Conservation (phyloP, 2,888 invertebrate species). For the Pyrrhia umbra region DNA sequence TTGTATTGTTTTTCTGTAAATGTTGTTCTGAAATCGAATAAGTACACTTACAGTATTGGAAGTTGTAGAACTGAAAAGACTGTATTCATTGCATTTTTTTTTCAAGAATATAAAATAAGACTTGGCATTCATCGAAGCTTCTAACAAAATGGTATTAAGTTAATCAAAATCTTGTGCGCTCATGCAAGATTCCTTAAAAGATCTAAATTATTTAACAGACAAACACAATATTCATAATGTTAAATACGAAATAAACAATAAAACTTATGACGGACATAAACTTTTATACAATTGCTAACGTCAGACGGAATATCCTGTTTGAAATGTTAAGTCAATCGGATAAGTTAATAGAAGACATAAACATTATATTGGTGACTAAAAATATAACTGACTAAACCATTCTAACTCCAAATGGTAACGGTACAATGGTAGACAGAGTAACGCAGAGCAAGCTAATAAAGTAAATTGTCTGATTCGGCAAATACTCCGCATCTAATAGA, state of each 20-base stretch:
- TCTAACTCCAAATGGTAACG: background rate
- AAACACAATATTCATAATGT: background rate
- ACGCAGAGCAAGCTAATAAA: constrained; percentile 13
- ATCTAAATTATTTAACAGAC: background rate
- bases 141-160: background rate
- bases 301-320: background rate
- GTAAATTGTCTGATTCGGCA: constrained; percentile 20
- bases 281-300: background rate
- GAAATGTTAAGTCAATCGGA: background rate
- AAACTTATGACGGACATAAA: background rate
- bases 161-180: background rate
- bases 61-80: constrained; percentile 8
- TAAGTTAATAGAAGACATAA: background rate
- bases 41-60: constrained; percentile 22
- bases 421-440: background rate
- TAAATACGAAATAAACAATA: background rate
- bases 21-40: constrained; percentile 14
- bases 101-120: background rate
- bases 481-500: constrained; percentile 19
- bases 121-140: constrained; percentile 11
- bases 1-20: constrained; percentile 35
- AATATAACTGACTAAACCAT: background rate
- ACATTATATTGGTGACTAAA: background rate
- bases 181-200: background rate
- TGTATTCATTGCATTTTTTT: background rate